Conservation (phyloP, 2,113 vertebrate species). For the Puffinus mauretanicus region DNA sequence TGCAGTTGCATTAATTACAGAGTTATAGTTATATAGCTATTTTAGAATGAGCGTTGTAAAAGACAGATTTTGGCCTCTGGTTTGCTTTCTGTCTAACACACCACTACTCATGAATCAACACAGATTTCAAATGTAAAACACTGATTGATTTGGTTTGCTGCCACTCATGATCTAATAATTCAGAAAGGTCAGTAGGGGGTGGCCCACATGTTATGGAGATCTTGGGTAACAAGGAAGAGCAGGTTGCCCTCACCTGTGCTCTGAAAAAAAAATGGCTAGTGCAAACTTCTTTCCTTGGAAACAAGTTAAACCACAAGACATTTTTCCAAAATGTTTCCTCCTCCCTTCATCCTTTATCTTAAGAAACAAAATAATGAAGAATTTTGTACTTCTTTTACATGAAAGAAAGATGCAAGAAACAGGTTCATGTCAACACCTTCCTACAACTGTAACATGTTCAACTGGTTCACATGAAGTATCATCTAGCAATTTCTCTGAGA, state of each 20-base stretch:
- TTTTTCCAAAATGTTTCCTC: neutral
- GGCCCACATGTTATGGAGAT: neutral
- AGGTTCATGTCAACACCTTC: neutral
- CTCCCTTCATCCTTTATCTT: neutral
- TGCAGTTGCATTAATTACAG: neutral
- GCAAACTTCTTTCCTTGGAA: neutral
- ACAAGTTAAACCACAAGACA: neutral
- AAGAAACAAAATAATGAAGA: neutral
- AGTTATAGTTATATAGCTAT: neutral
- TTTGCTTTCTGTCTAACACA: neutral
- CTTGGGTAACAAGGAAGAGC: neutral
- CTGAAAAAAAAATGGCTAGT: fast-evolving
- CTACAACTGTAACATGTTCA: fast-evolving
- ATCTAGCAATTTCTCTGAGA: neutral
- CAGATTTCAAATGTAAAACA: neutral
- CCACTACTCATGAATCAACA: neutral
- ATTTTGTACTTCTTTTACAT: neutral
- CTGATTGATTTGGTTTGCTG: neutral
- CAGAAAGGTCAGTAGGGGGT: neutral
- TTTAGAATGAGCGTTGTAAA: neutral
- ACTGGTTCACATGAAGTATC: neutral
- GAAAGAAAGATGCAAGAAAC: neutral
- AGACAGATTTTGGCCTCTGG: neutral
- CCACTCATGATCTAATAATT: neutral
- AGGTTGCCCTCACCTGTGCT: fast-evolving